These are phyloP conservation scores for Rotaria socialis DNA, from an alignment of 2,888 invertebrate genomes.

Conservation along the genomic window DNA sequence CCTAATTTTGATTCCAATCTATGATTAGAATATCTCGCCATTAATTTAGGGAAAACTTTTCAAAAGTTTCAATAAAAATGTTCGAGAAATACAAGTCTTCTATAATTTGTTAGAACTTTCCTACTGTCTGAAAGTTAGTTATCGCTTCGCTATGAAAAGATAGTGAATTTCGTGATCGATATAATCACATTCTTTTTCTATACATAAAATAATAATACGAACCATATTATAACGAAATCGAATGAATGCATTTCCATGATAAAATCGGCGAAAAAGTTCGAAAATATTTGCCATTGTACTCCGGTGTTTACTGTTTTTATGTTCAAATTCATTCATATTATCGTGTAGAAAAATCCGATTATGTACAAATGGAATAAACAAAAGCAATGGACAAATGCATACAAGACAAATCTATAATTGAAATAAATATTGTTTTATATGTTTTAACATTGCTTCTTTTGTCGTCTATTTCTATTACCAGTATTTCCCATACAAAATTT, in stretches of 20 bases:
- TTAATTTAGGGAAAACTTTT: too few relatives aligned
- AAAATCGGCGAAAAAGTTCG: not conserved
- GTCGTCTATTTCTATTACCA: not conserved
- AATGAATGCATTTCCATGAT: not conserved
- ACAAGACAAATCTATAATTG: not conserved
- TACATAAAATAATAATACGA: not conserved
- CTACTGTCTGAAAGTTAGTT: too few relatives aligned
- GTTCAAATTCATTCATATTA: not conserved
- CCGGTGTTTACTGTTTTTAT: not conserved
- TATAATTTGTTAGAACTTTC: too few relatives aligned
- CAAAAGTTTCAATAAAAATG: too few relatives aligned
- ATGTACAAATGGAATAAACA: not conserved
- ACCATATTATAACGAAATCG: conserved; percentile 1
- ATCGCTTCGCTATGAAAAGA: too few relatives aligned
- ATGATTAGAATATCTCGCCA: too few relatives aligned
- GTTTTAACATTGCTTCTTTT: too few relatives aligned
- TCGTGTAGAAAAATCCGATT: not conserved
- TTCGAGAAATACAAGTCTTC: too few relatives aligned
- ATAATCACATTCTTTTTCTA: not conserved
- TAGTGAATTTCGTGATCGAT: not conserved
- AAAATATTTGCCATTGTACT: not conserved
- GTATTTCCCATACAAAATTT: not conserved
- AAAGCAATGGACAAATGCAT: not conserved
- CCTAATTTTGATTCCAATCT: too few relatives aligned
- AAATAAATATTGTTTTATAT: not conserved